phyloP scores from a whole-genome alignment of 1,140 invertebrate species.

The Dinoponera quadriceps region DNA sequence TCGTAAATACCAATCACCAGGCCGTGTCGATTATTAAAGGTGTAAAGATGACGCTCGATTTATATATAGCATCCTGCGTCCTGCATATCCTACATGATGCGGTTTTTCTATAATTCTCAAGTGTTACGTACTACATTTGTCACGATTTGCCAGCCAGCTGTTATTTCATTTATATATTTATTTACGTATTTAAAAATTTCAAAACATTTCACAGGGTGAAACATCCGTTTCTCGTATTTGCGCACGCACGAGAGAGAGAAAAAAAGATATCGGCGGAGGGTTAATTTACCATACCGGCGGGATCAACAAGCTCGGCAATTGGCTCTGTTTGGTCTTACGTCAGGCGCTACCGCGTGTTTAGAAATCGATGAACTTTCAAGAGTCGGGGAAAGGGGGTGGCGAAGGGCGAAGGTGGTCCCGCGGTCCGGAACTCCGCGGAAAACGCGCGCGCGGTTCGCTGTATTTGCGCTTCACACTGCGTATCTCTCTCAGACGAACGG shows the following conservation, averaged over 20 bases:
- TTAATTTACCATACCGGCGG: conserved; percentile 27
- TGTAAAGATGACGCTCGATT: neutral
- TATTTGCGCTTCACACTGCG: conserved; percentile 63
- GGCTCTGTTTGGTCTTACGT: conserved; percentile 10
- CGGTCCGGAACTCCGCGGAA: conserved; percentile 33
- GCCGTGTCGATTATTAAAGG: conserved; percentile 3
- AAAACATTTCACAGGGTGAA: neutral
- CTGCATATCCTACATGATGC: neutral
- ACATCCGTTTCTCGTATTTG: conserved; percentile 29
- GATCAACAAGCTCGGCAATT: conserved; percentile 27
- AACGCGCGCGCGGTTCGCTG: conserved; percentile 44
- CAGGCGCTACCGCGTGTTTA: conserved; percentile 31
- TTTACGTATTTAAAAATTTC: neutral
- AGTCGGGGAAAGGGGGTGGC: no score
- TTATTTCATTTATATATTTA: neutral
- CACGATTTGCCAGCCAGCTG: no score
- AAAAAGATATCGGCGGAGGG: conserved; percentile 11
- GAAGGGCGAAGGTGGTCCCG: neutral
- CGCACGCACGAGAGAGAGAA: neutral
- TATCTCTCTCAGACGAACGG: conserved; percentile 44
- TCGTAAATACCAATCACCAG: conserved; percentile 2
- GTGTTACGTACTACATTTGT: neutral
- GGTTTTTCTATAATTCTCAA: neutral
- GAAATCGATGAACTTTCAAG: conserved; percentile 55
- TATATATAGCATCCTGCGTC: neutral